Evolutionary conservation across 2,888 invertebrate genomes (phyloP).

Genomic region (Acutogordius australiensis): DNA sequence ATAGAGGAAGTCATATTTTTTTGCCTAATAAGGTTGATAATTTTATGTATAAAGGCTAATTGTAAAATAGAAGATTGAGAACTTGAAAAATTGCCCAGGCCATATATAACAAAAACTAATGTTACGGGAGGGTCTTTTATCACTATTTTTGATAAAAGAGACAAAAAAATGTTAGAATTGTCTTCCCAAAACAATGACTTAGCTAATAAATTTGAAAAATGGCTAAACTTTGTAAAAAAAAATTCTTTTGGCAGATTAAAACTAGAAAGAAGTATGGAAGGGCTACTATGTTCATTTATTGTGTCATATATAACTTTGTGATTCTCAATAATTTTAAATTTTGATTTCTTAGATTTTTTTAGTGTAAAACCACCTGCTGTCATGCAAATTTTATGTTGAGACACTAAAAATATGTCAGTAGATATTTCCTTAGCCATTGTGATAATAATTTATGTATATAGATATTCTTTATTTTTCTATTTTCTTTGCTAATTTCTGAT

Average conservation of each 20-base stretch:
- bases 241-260: too few relatives aligned
- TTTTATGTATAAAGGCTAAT: background rate
- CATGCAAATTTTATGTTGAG: too few relatives aligned
- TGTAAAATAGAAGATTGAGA: background rate
- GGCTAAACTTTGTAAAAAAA: too few relatives aligned
- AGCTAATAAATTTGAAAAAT: too few relatives aligned
- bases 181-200: too few relatives aligned
- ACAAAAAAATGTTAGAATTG: too few relatives aligned
- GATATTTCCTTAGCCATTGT: background rate
- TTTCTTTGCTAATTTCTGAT: background rate
- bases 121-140: background rate
- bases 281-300: background rate
- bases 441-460: background rate
- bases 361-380: too few relatives aligned
- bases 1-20: too few relatives aligned
- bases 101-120: background rate
- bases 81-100: background rate
- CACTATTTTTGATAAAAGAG: too few relatives aligned
- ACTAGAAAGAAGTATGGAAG: background rate
- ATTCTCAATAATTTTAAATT: too few relatives aligned
- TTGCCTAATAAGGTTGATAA: background rate
- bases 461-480: background rate
- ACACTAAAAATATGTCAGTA: background rate
- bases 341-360: too few relatives aligned
- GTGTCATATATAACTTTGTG: too few relatives aligned